Conservation (phyloP, 2,113 vertebrate species). For the Sturnus vulgaris region DNA sequence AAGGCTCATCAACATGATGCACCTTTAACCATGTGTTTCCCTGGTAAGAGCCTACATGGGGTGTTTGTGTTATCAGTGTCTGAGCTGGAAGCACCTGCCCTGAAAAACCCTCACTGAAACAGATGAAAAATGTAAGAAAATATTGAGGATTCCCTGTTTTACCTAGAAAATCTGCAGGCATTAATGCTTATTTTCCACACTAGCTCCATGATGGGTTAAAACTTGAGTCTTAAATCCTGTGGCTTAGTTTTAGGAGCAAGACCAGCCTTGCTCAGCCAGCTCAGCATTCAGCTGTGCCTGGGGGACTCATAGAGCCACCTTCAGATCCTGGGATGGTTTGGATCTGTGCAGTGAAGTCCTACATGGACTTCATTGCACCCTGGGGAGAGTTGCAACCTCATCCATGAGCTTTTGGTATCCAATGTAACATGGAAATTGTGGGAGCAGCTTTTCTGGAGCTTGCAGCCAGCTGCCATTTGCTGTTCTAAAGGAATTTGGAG, state of each 20-base stretch:
- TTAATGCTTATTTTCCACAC: accelerated
- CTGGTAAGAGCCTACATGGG: accelerated
- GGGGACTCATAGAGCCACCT: neutral
- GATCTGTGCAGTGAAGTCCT: neutral
- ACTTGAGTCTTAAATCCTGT: neutral
- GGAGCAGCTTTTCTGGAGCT: neutral
- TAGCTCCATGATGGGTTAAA: accelerated
- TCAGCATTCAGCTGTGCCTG: neutral
- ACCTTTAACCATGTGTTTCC: neutral
- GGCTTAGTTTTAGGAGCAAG: neutral
- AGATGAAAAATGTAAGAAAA: neutral
- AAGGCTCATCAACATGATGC: accelerated
- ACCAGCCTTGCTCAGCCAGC: neutral
- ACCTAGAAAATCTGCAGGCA: neutral
- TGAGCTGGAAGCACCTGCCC: neutral
- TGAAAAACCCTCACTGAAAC: neutral
- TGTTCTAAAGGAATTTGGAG: neutral
- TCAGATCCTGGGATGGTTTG: neutral
- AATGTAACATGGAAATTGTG: accelerated
- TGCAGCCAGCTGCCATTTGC: neutral
- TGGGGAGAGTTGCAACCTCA: accelerated
- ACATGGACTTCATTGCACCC: neutral
- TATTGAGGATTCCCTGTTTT: neutral
- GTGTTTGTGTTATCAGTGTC: accelerated
- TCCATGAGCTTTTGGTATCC: accelerated